A percentile compares a stretch with the other conserved stretches of the same genome.
Evolutionary conservation across 1,140 invertebrate genomes (phyloP).

Genomic region (Macrobrachium nipponense): DNA sequence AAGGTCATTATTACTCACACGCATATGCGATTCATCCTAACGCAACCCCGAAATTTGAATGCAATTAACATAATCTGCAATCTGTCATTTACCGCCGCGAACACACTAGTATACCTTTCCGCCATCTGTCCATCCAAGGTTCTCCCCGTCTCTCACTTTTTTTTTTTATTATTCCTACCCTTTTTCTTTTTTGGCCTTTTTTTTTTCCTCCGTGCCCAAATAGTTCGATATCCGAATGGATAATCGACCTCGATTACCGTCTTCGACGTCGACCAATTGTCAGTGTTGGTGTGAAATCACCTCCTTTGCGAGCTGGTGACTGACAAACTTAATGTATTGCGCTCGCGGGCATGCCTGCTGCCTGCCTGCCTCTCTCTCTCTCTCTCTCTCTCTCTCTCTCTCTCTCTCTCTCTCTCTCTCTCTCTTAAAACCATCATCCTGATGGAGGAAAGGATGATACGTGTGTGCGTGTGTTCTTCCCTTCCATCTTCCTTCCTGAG

Average conservation of each 20-base stretch:
- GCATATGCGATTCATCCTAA: neutral
- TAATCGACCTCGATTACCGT: too few species aligned
- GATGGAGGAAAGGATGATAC: too few species aligned
- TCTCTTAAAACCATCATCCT: too few species aligned
- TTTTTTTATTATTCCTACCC: slow-evolving; percentile 4
- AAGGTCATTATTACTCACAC: neutral
- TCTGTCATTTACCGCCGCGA: neutral
- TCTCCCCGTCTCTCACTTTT: neutral
- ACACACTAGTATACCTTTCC: neutral
- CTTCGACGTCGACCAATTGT: too few species aligned
- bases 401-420: too few species aligned
- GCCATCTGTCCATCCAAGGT: neutral
- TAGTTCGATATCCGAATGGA: too few species aligned
- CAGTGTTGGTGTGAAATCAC: neutral
- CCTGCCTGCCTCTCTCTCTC: too few species aligned
- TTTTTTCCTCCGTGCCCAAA: neutral
- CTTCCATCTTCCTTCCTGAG: too few species aligned
- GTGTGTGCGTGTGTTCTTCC: too few species aligned
- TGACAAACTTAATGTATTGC: slow-evolving; percentile 13
- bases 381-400: too few species aligned
- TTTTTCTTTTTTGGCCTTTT: slow-evolving; percentile 11
- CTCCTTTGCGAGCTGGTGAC: neutral
- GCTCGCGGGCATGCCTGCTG: neutral
- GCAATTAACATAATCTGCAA: neutral
- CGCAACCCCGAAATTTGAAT: neutral